Evolutionary conservation across 2,113 vertebrate genomes (phyloP).

Genomic region (Cinclus mexicanus): DNA sequence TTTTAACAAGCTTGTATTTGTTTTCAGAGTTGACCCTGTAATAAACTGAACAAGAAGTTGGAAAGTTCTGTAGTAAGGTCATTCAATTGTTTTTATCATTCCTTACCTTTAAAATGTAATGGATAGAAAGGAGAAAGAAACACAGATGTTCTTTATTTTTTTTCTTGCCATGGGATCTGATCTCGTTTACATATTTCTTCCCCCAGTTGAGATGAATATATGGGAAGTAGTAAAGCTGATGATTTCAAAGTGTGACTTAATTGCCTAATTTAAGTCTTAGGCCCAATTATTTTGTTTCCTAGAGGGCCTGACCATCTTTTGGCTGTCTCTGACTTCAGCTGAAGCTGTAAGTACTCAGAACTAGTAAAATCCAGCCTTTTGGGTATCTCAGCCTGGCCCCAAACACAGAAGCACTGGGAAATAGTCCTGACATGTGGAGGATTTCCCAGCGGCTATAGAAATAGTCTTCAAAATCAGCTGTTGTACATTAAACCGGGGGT

Average conservation of each 20-base stretch:
- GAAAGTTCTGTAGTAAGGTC: background rate
- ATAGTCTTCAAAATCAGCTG: constrained; percentile 27
- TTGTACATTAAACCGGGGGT: background rate
- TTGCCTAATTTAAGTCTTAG: background rate
- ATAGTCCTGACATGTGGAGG: background rate
- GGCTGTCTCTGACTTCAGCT: background rate
- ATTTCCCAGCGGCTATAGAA: constrained; percentile 1
- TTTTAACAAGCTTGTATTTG: background rate
- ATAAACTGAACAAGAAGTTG: background rate
- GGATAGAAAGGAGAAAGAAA: background rate
- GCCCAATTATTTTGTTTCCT: background rate
- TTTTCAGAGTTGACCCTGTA: background rate
- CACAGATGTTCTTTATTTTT: background rate
- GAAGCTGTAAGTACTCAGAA: background rate
- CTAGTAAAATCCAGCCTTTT: background rate
- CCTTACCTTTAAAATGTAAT: background rate
- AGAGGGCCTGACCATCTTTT: background rate
- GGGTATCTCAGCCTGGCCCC: background rate
- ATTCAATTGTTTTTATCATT: background rate
- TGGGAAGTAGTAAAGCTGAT: background rate
- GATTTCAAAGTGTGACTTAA: background rate
- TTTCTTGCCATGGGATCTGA: background rate
- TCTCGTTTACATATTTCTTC: background rate
- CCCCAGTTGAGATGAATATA: background rate
- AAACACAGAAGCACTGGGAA: background rate